A percentile compares a stretch with the other conserved stretches of the same genome.
Evolutionary conservation across 2,888 invertebrate genomes (phyloP).

Genomic region (Tholera decimalis): DNA sequence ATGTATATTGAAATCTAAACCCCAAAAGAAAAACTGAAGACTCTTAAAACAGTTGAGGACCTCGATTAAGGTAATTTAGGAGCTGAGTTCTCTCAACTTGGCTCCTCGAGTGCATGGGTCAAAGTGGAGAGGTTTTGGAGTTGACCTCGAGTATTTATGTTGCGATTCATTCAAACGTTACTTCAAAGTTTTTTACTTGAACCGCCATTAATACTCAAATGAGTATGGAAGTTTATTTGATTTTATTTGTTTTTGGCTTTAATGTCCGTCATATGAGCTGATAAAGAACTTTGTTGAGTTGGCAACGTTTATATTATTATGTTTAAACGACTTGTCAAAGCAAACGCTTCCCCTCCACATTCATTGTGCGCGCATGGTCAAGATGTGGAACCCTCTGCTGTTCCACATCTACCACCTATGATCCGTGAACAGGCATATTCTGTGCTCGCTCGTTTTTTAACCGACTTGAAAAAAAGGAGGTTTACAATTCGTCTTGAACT

Average conservation of each 20-base stretch:
- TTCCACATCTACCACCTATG: too few relatives aligned
- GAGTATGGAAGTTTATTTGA: not conserved
- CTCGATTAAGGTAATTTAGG: constrained; percentile 58
- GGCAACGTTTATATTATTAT: not conserved
- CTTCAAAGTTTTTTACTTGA: constrained; percentile 39
- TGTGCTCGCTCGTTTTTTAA: too few relatives aligned
- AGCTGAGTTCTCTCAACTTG: constrained; percentile 32
- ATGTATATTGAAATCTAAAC: constrained; percentile 19
- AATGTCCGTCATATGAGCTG: not conserved
- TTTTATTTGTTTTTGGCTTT: not conserved
- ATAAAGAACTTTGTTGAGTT: not conserved
- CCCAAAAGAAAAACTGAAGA: constrained; percentile 24
- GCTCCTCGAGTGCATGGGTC: constrained; percentile 47
- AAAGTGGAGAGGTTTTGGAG: constrained; percentile 44
- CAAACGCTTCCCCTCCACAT: too few relatives aligned
- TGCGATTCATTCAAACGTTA: constrained; percentile 37
- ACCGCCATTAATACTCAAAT: not conserved
- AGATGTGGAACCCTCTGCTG: too few relatives aligned
- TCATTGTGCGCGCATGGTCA: too few relatives aligned
- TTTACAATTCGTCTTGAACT: too few relatives aligned
- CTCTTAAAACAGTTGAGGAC: constrained; percentile 28
- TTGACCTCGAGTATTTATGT: constrained; percentile 40
- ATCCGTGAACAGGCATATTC: too few relatives aligned
- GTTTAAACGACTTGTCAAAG: too few relatives aligned
- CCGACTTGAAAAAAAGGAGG: too few relatives aligned